Base-by-base conservation (phyloP, 2,888 invertebrate species). In the Zygaena filipendulae region DNA sequence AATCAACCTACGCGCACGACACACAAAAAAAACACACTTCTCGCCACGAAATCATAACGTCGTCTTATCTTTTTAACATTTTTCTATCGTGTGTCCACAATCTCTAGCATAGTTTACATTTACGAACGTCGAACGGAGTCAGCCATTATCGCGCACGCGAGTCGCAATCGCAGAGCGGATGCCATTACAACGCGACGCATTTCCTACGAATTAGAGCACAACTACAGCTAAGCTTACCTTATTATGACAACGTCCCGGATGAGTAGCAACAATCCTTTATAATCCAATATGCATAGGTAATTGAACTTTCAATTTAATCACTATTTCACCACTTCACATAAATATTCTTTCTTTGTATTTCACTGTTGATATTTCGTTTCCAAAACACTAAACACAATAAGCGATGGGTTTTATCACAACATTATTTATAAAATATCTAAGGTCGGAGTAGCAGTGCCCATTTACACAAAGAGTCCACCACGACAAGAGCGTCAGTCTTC, bases 131-230 rank as follows among this genome's bases (percentile, higher is more conserved):
- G 46, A 52, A 51, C 47, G 43, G 47, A 43, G 77, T 77, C 77
- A 72, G 77, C 77, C 77, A 77, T 77, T 77, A 71, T 58, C 67
- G 71, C 77, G 74, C 77, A 75, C 70, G 66, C 71, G 48, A 77
- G 69, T 77, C 75, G 69, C 71, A 77, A 68, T 77, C 75, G 69
- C 71, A 74, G 72, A 63, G 70, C 63, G 70, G 75, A 68, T 72
- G 75, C 72, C 72, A 74, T 74, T 74, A 66, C 51, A 55, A 66
- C 59, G 67, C 67, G 61, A 67, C 60, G 61, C 61, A 58, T 59
- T 61, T 41, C 49, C 29, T 39, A 39, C 43, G 32, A 38, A 39
- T 40, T 35, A 38, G 23, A 42, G 30, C 29, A 40, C 25, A 39
- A 38, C 41, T 38, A 36, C 35, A 21, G 39, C 35, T 45, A 46